Evolutionary conservation across 2,888 invertebrate species (phyloP), one percentile per base, ranked within the genome.

Genomic region (Anaspis maculata): DNA sequence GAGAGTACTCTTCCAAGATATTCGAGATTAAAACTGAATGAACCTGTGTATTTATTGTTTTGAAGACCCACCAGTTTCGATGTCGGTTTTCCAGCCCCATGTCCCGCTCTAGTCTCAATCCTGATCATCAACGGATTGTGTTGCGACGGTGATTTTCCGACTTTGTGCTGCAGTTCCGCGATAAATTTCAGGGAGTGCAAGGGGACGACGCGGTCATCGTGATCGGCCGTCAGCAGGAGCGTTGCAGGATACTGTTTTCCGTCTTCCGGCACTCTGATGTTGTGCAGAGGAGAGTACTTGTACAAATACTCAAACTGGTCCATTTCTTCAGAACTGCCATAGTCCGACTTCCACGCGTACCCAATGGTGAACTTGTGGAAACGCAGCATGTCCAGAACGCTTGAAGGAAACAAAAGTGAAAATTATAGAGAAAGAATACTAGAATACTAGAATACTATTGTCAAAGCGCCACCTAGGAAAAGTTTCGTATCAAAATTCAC

Each of bases 321-420:
- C 50, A 77, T 71, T 51, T 87, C 79, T 50, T 91, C 90, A 0
- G 95, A 82, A 64, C 82, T 83, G 24, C 97, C 97, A 69, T 86
- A 98, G 69, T 98, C 97, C 0, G 94, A 88, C 37, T 67, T 83
- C 97, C 97, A 98, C 25, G 92, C 89, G 66, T 88, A 86, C 0
- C 96, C 98, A 57, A 97, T 92, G 3, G 97, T 98, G 66, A 97
- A 95, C 69, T 94, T 94, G 66, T 97, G 95, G 71, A 88, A 98
- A 34, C 95, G 78, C 41, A 97, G 70, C 95, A 97, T 92, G 68
- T 98, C 98, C 69, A 96, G 72, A 2, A 98, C 96, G 9, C 94
- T n/a, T 94, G 67, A 30, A 60, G 60, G 32, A 11, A 24, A 23
- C 12, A 15, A 39, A n/a, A 6, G 19, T 19, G 9, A 19, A 6